phyloP scores from a whole-genome alignment of 2,888 invertebrate genomes.

The Eupithecia centaureata region DNA sequence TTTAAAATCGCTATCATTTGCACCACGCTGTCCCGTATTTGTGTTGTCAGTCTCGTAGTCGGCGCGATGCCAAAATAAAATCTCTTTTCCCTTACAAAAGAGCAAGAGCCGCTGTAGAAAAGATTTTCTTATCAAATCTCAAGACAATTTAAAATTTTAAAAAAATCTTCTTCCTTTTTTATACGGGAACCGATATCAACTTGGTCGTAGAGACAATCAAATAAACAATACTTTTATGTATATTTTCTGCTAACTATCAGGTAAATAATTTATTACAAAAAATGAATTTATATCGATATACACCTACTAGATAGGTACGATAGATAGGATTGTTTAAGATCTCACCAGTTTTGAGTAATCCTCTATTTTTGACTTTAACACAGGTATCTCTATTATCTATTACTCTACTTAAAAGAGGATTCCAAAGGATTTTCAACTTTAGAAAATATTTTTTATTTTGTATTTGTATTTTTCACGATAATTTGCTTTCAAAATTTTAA shows the following conservation, averaged over 20 bases:
- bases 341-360: no score
- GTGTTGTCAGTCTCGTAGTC: constrained; percentile 28
- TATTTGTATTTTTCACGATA: no score
- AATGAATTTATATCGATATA: no score
- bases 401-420: no score
- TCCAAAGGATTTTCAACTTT: no score
- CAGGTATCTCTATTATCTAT: no score
- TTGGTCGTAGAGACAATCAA: background rate
- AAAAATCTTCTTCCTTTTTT: no score
- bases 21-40: constrained; percentile 16
- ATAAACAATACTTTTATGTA: background rate
- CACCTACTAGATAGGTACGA: no score
- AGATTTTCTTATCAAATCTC: background rate
- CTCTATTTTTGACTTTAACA: no score
- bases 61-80: constrained; percentile 42
- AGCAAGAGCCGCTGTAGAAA: background rate
- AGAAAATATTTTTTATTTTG: no score
- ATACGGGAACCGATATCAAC: background rate
- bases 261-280: no score
- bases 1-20: constrained; percentile 1
- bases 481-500: background rate
- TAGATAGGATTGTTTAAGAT: no score
- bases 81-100: constrained; percentile 29
- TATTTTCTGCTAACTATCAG: background rate
- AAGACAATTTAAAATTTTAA: background rate